phyloP scores from a whole-genome alignment of 2,797 vertebrate genomes.

The Typhlichthys subterraneus region DNA sequence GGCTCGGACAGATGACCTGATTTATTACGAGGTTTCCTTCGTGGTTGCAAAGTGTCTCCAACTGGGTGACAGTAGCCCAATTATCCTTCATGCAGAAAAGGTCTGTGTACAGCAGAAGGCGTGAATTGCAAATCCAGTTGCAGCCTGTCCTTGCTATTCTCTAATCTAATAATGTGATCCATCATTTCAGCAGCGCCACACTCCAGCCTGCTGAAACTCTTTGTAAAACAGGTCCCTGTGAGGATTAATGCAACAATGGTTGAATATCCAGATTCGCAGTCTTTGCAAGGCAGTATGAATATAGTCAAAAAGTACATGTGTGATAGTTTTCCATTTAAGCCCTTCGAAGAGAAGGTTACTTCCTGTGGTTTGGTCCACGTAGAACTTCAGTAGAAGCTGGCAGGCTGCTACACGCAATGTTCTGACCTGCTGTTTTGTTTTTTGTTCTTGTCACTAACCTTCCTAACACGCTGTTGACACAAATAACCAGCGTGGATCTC shows the following conservation, averaged over 20 bases:
- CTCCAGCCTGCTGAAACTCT: slow-evolving; percentile 27
- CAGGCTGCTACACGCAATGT: not conserved
- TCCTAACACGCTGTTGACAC: slow-evolving; percentile 28
- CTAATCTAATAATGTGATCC: slow-evolving; percentile 75
- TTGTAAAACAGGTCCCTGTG: slow-evolving; percentile 46
- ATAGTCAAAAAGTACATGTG: slow-evolving; percentile 12
- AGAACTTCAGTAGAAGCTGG: not conserved
- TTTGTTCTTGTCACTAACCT: slow-evolving; percentile 12
- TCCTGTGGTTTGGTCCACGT: not conserved
- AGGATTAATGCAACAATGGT: slow-evolving; percentile 55
- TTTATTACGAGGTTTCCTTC: slow-evolving; percentile 60
- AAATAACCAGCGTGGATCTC: slow-evolving; percentile 7
- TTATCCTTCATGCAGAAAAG: slow-evolving; percentile 70
- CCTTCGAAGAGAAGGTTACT: slow-evolving; percentile 2
- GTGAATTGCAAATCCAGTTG: slow-evolving; percentile 71
- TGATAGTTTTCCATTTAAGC: not conserved
- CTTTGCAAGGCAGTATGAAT: slow-evolving; percentile 20
- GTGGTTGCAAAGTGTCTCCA: slow-evolving; percentile 61
- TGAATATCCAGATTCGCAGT: slow-evolving; percentile 47
- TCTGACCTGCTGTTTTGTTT: not conserved
- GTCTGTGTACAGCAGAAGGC: slow-evolving; percentile 52
- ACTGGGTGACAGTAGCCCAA: slow-evolving; percentile 63
- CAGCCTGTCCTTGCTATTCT: slow-evolving; percentile 49
- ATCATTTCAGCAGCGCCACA: slow-evolving; percentile 60
- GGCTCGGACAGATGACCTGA: slow-evolving; percentile 63